phyloP scores from a whole-genome alignment of 2,888 invertebrate genomes.

The Diaprepes abbreviatus region DNA sequence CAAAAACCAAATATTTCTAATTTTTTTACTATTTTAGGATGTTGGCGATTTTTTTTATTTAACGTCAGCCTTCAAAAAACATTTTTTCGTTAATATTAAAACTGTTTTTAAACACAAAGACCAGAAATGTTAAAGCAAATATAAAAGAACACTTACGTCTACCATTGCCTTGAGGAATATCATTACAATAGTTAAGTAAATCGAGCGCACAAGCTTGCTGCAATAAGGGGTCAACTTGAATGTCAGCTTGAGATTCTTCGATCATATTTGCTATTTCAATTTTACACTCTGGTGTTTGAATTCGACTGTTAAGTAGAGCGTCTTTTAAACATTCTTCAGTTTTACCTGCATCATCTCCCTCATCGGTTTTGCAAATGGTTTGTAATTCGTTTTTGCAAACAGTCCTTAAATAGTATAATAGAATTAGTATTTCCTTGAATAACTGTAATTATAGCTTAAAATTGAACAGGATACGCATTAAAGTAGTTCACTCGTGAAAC shows the following conservation, averaged over 20 bases:
- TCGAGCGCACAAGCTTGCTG: slow-evolving; percentile 91
- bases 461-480: too few relatives aligned
- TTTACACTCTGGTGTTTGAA: slow-evolving; percentile 82
- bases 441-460: too few relatives aligned
- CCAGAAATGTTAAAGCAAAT: too few relatives aligned
- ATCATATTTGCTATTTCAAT: slow-evolving; percentile 90
- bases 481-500: too few relatives aligned
- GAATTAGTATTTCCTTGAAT: too few relatives aligned
- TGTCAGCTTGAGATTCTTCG: slow-evolving; percentile 91
- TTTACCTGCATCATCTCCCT: slow-evolving; percentile 72
- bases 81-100: too few relatives aligned
- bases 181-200: slow-evolving; percentile 82
- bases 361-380: slow-evolving; percentile 72
- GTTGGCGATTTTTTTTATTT: too few relatives aligned
- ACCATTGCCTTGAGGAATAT: slow-evolving; percentile 89
- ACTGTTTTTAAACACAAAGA: too few relatives aligned
- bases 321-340: slow-evolving; percentile 94
- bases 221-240: slow-evolving; percentile 93
- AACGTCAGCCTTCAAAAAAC: too few relatives aligned
- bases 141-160: slow-evolving; percentile 78
- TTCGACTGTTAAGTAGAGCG: slow-evolving; percentile 80
- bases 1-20: too few relatives aligned
- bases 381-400: slow-evolving; percentile 84
- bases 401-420: slow-evolving; percentile 68
- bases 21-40: too few relatives aligned